Percentiles rank a stretch among this genome's conserved stretches.
These are phyloP conservation scores for Zaprionus gabonicus DNA, from an alignment of 1,140 invertebrate genomes.

Conservation along the genomic window DNA sequence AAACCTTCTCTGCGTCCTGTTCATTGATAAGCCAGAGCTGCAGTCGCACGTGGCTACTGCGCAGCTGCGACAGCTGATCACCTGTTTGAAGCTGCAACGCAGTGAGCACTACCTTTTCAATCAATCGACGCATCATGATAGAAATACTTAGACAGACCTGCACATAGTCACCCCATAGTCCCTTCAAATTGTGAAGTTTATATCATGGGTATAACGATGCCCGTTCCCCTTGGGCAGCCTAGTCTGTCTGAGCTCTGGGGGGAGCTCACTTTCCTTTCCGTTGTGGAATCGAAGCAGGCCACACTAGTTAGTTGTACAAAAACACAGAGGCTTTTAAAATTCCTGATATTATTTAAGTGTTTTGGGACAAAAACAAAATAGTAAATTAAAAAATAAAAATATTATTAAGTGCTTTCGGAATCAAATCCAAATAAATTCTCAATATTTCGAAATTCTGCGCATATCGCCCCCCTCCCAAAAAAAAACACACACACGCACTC, in stretches of 20 bases:
- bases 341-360: neutral
- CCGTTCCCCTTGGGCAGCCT: neutral
- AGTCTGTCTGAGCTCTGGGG: neutral
- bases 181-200: too few relatives aligned
- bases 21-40: conserved; percentile 5
- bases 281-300: neutral
- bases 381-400: neutral
- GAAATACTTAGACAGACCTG: too few relatives aligned
- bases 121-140: neutral
- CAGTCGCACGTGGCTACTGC: conserved; percentile 59
- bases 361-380: conserved; percentile 13
- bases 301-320: neutral
- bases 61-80: conserved; percentile 39
- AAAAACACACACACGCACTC: neutral
- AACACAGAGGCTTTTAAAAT: conserved; percentile 11
- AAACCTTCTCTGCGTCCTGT: conserved; percentile 9
- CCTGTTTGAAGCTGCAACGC: neutral
- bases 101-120: too few relatives aligned
- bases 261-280: neutral
- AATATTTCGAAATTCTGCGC: conserved; percentile 10
- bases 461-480: neutral
- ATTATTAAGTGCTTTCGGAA: conserved; percentile 12
- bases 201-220: neutral
- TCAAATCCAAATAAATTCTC: neutral
- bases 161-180: too few relatives aligned